These are phyloP conservation scores for Periphyllus acericola DNA, from an alignment of 2,888 invertebrate species.

Conservation along the genomic window DNA sequence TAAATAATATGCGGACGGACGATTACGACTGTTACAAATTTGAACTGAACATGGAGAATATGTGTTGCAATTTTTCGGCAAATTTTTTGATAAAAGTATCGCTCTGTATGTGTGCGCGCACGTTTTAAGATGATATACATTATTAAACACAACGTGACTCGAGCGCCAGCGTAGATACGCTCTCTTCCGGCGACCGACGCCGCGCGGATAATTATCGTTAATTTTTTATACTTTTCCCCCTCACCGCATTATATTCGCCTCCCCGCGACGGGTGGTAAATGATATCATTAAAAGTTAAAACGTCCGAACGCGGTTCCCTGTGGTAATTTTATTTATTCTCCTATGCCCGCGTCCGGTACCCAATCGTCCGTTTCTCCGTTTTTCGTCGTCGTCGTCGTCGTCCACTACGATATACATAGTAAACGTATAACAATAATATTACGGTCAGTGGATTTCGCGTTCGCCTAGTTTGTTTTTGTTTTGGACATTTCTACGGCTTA, in stretches of 20 bases:
- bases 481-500: background rate
- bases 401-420: background rate
- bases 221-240: background rate
- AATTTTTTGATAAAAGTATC: no score
- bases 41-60: no score
- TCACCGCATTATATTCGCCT: no score
- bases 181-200: background rate
- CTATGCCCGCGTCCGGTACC: background rate
- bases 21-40: no score
- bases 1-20: no score
- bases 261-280: background rate
- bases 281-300: background rate
- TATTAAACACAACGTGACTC: no score
- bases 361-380: background rate
- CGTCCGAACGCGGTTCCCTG: background rate
- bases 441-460: background rate
- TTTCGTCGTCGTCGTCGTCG: no score
- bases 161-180: no score
- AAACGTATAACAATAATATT: background rate
- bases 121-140: no score
- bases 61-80: no score
- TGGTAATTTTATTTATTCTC: background rate
- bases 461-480: background rate
- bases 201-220: background rate
- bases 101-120: no score